Base-by-base conservation (phyloP, 1,140 invertebrate species). In the Drosophila arizonae region DNA sequence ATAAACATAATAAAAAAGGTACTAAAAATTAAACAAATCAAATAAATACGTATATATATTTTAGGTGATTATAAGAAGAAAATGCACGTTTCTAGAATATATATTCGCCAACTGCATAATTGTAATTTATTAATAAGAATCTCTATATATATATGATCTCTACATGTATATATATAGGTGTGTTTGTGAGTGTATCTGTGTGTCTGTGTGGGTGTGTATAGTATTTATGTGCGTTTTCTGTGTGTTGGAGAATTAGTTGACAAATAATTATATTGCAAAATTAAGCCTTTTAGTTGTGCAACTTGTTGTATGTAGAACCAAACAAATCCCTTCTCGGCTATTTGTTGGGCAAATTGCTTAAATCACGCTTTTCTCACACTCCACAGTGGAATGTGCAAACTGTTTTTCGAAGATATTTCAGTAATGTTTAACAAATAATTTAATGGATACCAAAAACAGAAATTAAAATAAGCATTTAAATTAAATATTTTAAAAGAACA, bases 221-320 rank as follows among this genome's bases (percentile, higher is more conserved):
- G 17, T 17, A 46, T 46, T 46, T 70, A 52, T 71, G 10, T 57
- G 52, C 58, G 56, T n/a, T 54, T 57, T 41, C 11, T 65, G 36
- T 68, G 43, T 61, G 48, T 61, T 67, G 43, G 58, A 69, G 52
- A 73, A 72, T 72, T 72, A 60, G 67, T 72, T 72, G 76, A 70
- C 52, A 73, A 81, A 81, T 72, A 76, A 84, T 76, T 72, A 76
- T 69, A 56, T 87, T 86, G 81, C 82, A 87, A 87, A 72, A 76
- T 63, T 46, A 78, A 81, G 81, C 81, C 82, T 64, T 81, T 64
- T 77, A 75, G 56, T 65, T 56, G 52, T 43, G 28, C 30, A 58
- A 56, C 46, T 50, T 55, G 0, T 30, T 30, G 21, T 24, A 46
- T 28, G 33, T 33, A 0, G 2, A 33, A 69, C 28, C 51, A 48